phyloP scores from a whole-genome alignment of 2,113 vertebrate species.

The Macrotus californicus region DNA sequence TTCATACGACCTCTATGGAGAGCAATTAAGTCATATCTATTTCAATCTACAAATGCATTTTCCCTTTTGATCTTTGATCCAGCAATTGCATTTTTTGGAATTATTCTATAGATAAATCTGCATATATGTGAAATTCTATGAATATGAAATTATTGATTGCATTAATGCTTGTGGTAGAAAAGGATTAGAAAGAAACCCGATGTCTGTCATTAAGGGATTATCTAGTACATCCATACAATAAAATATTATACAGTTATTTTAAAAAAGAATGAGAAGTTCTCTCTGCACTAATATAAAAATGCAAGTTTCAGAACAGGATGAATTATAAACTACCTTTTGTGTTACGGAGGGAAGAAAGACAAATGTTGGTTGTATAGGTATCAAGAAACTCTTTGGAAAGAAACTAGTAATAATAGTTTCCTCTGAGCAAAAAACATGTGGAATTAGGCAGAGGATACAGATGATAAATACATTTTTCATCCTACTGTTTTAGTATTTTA shows the following conservation, averaged over 20 bases:
- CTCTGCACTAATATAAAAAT: not conserved
- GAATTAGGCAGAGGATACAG: not conserved
- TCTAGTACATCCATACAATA: not conserved
- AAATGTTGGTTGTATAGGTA: not conserved
- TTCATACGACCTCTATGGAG: not conserved
- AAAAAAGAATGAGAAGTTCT: not conserved
- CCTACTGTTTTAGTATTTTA: not conserved
- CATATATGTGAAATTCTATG: not conserved
- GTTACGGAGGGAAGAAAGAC: not conserved
- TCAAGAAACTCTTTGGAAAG: not conserved
- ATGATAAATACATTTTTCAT: not conserved
- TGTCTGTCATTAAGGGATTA: not conserved
- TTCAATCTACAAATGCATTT: not conserved
- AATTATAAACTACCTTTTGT: not conserved
- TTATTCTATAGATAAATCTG: not conserved
- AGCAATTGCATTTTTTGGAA: not conserved
- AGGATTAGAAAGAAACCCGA: not conserved
- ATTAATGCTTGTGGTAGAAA: not conserved
- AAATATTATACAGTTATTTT: not conserved
- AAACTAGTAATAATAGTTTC: not conserved
- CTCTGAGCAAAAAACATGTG: not conserved
- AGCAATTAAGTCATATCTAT: not conserved
- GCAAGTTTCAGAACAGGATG: not conserved
- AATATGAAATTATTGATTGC: not conserved
- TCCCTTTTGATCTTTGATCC: not conserved